These are phyloP conservation scores for Drosophila algonquin DNA, from an alignment of 2,888 invertebrate genomes.

Conservation along the genomic window DNA sequence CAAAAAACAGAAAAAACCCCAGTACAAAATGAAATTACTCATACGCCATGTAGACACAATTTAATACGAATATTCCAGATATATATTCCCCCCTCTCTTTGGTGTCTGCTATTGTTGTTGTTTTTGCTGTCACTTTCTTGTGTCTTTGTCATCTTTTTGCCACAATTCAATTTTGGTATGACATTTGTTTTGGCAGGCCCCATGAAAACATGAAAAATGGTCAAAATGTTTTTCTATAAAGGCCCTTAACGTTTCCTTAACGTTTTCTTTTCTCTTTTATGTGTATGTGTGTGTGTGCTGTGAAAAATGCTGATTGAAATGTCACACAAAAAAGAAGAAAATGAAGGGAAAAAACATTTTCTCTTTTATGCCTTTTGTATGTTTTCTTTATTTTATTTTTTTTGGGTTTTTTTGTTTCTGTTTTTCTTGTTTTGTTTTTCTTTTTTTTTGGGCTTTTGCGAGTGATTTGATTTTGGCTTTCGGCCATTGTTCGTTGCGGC, in stretches of 20 bases:
- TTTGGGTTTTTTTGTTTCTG: neutral
- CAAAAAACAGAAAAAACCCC: neutral
- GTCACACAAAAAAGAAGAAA: slow-evolving; percentile 17
- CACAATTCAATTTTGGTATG: slow-evolving; percentile 72
- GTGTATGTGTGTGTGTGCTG: slow-evolving; percentile 37
- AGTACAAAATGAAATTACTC: slow-evolving; percentile 19
- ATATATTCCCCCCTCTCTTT: slow-evolving; percentile 5
- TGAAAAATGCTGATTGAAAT: slow-evolving; percentile 75
- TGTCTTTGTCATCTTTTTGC: slow-evolving; percentile 43
- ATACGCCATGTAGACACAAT: slow-evolving; percentile 32
- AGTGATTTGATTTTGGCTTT: slow-evolving; percentile 72
- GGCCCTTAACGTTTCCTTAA: slow-evolving; percentile 69
- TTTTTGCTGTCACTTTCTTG: slow-evolving; percentile 5
- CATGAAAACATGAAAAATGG: slow-evolving; percentile 73
- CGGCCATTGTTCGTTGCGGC: slow-evolving; percentile 33
- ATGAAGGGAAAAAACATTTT: neutral
- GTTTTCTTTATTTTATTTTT: slow-evolving; percentile 48
- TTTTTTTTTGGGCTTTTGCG: slow-evolving; percentile 12
- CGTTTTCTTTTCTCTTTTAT: slow-evolving; percentile 55
- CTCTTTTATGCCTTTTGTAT: slow-evolving; percentile 52
- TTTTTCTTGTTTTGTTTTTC: neutral
- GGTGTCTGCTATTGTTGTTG: neutral
- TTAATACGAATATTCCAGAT: slow-evolving; percentile 32
- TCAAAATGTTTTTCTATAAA: slow-evolving; percentile 75
- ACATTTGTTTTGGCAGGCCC: slow-evolving; percentile 52